These are phyloP conservation scores for Trachelus troglodyta DNA, from an alignment of 2,888 invertebrate species.

Conservation along the genomic window DNA sequence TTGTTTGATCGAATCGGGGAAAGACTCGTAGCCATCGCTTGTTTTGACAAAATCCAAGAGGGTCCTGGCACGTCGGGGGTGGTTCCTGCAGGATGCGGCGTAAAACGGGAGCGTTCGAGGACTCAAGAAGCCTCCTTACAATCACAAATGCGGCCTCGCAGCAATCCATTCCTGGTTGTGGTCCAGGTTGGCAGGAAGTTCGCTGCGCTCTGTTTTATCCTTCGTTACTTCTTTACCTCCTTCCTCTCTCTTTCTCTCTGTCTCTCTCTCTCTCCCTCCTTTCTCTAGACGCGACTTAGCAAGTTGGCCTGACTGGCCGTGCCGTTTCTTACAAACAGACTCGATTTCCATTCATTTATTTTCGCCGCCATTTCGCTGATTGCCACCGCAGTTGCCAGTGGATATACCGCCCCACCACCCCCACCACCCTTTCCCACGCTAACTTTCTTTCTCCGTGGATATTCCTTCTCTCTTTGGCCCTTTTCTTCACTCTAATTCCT, in stretches of 20 bases:
- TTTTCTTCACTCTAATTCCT: constrained; percentile 53
- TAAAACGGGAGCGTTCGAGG: neutral
- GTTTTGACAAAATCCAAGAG: neutral
- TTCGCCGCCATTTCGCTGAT: constrained; percentile 64
- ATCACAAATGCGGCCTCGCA: constrained; percentile 57
- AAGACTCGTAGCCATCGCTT: neutral
- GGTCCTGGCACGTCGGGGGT: neutral
- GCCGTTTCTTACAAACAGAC: constrained; percentile 47
- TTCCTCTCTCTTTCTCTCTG: neutral
- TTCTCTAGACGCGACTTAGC: too few relatives aligned
- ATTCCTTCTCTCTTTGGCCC: constrained; percentile 11
- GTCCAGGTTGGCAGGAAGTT: constrained; percentile 37
- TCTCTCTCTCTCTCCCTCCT: too few relatives aligned
- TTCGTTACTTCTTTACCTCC: neutral
- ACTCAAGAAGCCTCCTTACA: constrained; percentile 46
- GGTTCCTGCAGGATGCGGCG: neutral
- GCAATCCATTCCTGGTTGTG: constrained; percentile 47
- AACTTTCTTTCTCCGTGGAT: constrained; percentile 15
- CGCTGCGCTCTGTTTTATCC: constrained; percentile 1
- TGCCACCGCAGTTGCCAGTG: constrained; percentile 44
- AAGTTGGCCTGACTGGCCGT: constrained; percentile 1
- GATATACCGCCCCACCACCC: constrained; percentile 6
- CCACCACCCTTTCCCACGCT: constrained; percentile 8
- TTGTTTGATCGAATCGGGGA: too few relatives aligned
- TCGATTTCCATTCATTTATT: constrained; percentile 64